Evolutionary conservation across 1,140 invertebrate genomes (phyloP).

Genomic region (Leptoteleia sp.): DNA sequence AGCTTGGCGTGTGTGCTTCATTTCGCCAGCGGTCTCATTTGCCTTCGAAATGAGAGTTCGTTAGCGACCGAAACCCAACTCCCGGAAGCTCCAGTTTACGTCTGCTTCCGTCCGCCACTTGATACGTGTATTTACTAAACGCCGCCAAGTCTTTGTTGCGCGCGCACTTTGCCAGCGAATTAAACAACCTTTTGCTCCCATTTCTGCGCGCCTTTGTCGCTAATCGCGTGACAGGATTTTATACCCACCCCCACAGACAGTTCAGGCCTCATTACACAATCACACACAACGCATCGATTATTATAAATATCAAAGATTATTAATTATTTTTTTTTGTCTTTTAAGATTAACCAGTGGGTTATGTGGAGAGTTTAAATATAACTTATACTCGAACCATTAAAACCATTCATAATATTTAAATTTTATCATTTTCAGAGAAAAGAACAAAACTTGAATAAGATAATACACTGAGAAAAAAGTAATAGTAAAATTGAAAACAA

Average conservation of each 20-base stretch:
- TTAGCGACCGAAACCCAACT: constrained; percentile 64
- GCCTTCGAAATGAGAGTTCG: constrained; percentile 47
- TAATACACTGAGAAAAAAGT: too few species aligned
- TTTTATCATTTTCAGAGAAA: too few species aligned
- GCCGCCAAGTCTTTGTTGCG: constrained; percentile 6
- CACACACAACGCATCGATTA: too few species aligned
- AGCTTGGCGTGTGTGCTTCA: constrained; percentile 33
- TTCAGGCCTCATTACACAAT: neutral
- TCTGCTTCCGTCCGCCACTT: constrained; percentile 45
- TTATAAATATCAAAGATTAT: too few species aligned
- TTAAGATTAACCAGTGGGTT: too few species aligned
- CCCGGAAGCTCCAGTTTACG: constrained; percentile 64
- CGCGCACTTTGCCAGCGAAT: constrained; percentile 10
- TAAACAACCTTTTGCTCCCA: neutral
- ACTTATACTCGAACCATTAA: too few species aligned
- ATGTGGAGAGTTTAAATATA: too few species aligned
- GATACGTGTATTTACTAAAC: constrained; percentile 57
- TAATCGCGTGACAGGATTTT: constrained; percentile 7
- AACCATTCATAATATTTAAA: too few species aligned
- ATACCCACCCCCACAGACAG: neutral
- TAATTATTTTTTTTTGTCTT: too few species aligned
- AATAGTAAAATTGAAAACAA: too few species aligned
- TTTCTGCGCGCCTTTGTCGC: constrained; percentile 2
- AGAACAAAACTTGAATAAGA: too few species aligned
- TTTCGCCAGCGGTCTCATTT: constrained; percentile 23